Conservation (phyloP, 2,113 vertebrate genomes). For the Rostratula benghalensis region DNA sequence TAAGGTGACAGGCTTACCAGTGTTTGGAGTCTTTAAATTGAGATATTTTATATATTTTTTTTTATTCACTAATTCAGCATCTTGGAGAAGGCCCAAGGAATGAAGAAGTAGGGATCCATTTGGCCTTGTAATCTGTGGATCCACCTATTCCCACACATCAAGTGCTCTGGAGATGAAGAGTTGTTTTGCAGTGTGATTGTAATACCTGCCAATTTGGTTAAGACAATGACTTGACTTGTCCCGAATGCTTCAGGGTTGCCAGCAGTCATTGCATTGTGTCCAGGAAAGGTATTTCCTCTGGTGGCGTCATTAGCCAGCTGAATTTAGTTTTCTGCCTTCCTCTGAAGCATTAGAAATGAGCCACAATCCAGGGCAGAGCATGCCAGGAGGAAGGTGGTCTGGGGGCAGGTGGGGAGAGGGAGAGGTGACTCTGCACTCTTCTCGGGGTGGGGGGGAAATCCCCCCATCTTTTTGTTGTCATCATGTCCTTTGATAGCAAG, state of each 20-base stretch:
- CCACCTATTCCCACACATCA: background rate
- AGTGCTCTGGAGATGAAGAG: background rate
- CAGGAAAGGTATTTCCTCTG: background rate
- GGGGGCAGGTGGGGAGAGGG: background rate
- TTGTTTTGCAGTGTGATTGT: background rate
- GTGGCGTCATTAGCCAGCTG: background rate
- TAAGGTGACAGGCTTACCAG: background rate
- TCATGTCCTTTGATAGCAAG: background rate
- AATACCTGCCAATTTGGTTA: background rate
- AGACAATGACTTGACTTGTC: background rate
- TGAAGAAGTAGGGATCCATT: background rate
- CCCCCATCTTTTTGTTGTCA: background rate
- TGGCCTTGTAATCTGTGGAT: background rate
- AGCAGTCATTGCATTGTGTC: background rate
- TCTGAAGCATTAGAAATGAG: background rate
- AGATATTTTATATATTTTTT: background rate
- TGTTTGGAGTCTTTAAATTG: background rate
- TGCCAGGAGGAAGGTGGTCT: background rate
- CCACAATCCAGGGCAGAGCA: background rate
- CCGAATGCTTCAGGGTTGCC: background rate
- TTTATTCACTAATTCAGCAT: background rate
- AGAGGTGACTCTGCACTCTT: background rate
- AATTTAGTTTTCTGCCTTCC: background rate
- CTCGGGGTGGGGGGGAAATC: fast-evolving
- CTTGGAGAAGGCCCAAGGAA: background rate